phyloP scores from a whole-genome alignment of 2,113 vertebrate species.

The Lichenostomus cassidix region DNA sequence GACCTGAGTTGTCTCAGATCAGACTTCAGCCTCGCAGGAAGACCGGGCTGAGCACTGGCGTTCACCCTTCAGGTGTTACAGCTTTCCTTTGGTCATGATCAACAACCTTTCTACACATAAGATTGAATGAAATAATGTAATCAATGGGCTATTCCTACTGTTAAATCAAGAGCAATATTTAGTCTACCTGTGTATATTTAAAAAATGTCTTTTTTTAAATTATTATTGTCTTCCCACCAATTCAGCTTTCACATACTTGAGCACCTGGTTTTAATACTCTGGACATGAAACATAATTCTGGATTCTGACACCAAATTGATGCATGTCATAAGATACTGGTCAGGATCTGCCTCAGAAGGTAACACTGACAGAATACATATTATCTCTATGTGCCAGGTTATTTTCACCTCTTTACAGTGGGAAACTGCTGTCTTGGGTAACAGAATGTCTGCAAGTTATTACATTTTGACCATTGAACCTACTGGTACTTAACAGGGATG shows the following conservation, averaged over 20 bases:
- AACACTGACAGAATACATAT: not conserved
- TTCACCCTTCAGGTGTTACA: not conserved
- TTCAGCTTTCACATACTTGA: not conserved
- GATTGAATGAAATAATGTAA: not conserved
- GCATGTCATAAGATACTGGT: not conserved
- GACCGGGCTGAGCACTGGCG: not conserved
- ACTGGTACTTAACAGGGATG: not conserved
- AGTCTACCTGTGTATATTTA: not conserved
- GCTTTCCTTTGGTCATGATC: not conserved
- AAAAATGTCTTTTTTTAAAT: fast-evolving
- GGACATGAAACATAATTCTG: not conserved
- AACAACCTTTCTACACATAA: not conserved
- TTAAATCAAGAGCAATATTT: not conserved
- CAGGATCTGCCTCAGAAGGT: not conserved
- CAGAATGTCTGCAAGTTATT: not conserved
- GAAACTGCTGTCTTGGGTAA: not conserved
- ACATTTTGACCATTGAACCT: not conserved
- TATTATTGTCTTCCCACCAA: not conserved
- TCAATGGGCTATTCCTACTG: not conserved
- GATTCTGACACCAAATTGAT: not conserved
- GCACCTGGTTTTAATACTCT: not conserved
- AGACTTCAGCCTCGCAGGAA: not conserved
- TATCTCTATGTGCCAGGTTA: not conserved
- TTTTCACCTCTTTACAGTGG: not conserved
- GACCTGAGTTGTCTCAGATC: not conserved